Evolutionary conservation across 2,797 vertebrate genomes (phyloP).

Genomic region (Phoebastria nigripes): DNA sequence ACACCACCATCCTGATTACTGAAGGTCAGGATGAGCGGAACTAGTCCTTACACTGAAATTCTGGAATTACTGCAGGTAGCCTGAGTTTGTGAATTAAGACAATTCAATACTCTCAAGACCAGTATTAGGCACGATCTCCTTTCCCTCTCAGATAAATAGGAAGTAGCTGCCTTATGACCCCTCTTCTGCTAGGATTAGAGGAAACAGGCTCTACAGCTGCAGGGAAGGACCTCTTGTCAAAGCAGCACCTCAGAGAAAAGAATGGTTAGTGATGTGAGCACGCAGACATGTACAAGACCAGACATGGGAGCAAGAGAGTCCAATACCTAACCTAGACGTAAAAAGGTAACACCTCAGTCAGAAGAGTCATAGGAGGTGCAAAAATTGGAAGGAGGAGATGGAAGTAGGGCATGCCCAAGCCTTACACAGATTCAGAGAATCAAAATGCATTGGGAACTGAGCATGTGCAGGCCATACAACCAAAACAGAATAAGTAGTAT

Average conservation of each 20-base stretch:
- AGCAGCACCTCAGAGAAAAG: not conserved
- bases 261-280: not conserved
- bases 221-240: not conserved
- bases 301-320: not conserved
- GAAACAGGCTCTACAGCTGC: not conserved
- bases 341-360: not conserved
- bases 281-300: rapidly evolving
- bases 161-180: not conserved
- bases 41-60: not conserved
- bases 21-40: not conserved
- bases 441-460: not conserved
- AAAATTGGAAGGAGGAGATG: not conserved
- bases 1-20: not conserved
- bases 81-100: not conserved
- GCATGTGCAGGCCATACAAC: not conserved
- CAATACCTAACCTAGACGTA: not conserved
- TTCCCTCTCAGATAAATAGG: not conserved
- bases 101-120: not conserved
- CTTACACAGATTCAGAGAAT: not conserved
- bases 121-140: not conserved
- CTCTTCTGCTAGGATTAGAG: not conserved
- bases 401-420: not conserved
- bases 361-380: not conserved
- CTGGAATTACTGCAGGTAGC: not conserved
- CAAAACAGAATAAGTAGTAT: not conserved